A percentile compares a stretch with the other conserved stretches of the same genome.
These are phyloP conservation scores for Epinephelus malabaricus DNA, from an alignment of 2,797 vertebrate species.

Conservation along the genomic window DNA sequence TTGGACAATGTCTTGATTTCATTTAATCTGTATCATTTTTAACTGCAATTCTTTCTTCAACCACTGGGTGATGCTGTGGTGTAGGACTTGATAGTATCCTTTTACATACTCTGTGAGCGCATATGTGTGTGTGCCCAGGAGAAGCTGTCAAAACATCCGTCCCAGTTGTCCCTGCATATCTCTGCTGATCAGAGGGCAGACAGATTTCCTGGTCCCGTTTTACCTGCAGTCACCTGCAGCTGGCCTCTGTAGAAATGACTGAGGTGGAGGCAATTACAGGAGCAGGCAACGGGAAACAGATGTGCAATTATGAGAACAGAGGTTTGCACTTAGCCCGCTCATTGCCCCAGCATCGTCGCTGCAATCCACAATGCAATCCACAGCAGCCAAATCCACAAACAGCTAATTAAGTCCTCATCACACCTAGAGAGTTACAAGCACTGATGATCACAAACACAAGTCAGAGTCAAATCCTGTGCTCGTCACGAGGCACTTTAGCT, in stretches of 20 bases:
- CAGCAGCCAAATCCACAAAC: slow-evolving; percentile 69
- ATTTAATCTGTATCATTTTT: background rate
- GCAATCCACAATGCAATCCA: slow-evolving; percentile 73
- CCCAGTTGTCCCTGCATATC: slow-evolving; percentile 62
- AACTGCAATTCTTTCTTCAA: background rate
- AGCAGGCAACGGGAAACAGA: slow-evolving; percentile 79
- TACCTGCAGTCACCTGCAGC: slow-evolving; percentile 77
- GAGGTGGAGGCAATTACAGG: slow-evolving; percentile 80
- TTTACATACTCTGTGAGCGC: background rate
- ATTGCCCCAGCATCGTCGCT: slow-evolving; percentile 65
- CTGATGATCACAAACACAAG: slow-evolving; percentile 63
- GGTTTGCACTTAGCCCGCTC: slow-evolving; percentile 79
- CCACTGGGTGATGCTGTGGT: slow-evolving; percentile 77
- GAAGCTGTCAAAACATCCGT: slow-evolving; percentile 73
- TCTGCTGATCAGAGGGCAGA: slow-evolving; percentile 69
- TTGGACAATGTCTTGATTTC: background rate
- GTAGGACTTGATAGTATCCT: slow-evolving; percentile 50
- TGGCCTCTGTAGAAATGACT: slow-evolving; percentile 63
- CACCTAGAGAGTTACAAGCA: slow-evolving; percentile 67
- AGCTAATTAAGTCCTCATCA: slow-evolving; percentile 81
- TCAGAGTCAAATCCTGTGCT: slow-evolving; percentile 69
- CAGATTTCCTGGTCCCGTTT: slow-evolving; percentile 60
- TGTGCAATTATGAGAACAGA: slow-evolving; percentile 86
- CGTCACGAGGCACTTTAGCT: slow-evolving; percentile 51
- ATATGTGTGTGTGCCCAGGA: slow-evolving; percentile 29